Evolutionary conservation across 2,888 invertebrate genomes (phyloP), one percentile per base, ranked within the genome.

Genomic region (Drosophila infuscata): DNA sequence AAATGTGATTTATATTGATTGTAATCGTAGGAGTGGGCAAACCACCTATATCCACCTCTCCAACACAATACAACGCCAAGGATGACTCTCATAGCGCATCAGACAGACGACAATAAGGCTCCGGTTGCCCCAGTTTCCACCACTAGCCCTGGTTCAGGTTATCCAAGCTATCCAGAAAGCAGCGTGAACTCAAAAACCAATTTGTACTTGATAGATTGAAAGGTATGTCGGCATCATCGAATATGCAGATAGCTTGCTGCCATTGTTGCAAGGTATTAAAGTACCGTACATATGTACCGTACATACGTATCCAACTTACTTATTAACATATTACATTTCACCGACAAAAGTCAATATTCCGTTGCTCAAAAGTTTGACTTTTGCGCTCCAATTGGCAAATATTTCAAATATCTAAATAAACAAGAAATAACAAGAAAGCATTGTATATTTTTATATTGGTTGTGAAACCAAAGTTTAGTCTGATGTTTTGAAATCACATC

Each of bases 1-100:
- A 89, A 91, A 91, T 91, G 87, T 91, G 91, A 91, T 91, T 91
- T 90, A 91, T 91, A 91, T 91, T 91, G 90, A 88, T 89, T 89
- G 87, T 89, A 91, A 91, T 88, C 87, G 90, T 78, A 80, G 84
- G 88, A 83, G 82, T 76, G 88, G 75, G 84, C 61, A 76, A 76
- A 46, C 66, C 63, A 74, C 46, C 25, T 46, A 46, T 20, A 15
- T 3, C 20, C 46, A 46, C 12, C 20, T 7, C 20, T 41, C 20
- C 20, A 25, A n/a, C n/a, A 81, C 76, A 81, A 83, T 87, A 76
- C 69, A n/a, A 30, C n/a, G 8, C n/a, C 38, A 56, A 38, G 36
- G 54, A 36, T 17, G 43, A 65, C 35, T 48, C 53, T 57, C 67
- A 68, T 74, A 61, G 67, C 73, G 83, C 81, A 81, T 59, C 86